phyloP scores from a whole-genome alignment of 1,140 invertebrate genomes.

The Drosophila kepulauana region DNA sequence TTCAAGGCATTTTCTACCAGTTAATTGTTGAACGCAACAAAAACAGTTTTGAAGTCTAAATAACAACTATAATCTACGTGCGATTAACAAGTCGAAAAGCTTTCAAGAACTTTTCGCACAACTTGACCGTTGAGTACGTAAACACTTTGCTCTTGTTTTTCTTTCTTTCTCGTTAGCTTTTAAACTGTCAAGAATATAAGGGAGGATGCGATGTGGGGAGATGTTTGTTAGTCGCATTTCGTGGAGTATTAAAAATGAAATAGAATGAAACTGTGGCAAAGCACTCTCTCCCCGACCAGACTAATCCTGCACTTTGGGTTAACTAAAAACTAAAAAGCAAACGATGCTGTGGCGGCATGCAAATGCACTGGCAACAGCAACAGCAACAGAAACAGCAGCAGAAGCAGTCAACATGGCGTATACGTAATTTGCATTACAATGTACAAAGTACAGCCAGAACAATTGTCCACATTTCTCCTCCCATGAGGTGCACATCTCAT shows the following conservation, averaged over 20 bases:
- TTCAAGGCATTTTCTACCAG: no score
- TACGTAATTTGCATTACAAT: conserved; percentile 81
- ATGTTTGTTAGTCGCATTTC: background rate
- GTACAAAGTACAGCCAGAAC: conserved; percentile 42
- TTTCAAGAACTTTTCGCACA: background rate
- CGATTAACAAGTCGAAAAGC: background rate
- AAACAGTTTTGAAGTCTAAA: no score
- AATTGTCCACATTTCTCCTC: conserved; percentile 2
- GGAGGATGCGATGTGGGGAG: background rate
- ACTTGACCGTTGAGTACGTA: background rate
- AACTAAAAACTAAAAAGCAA: conserved; percentile 18
- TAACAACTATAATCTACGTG: background rate
- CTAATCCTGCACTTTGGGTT: conserved; percentile 27
- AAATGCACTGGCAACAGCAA: conserved; percentile 3
- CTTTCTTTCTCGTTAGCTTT: background rate
- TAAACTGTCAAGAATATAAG: background rate
- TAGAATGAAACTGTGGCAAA: conserved; percentile 34
- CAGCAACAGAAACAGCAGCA: no score
- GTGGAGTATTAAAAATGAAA: conserved; percentile 47
- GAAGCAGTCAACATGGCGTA: conserved; percentile 55
- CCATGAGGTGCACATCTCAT: no score
- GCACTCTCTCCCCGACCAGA: conserved; percentile 6
- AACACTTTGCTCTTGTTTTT: background rate
- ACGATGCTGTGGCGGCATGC: conserved; percentile 14
- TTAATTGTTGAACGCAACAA: no score